A percentile compares a stretch with the other conserved stretches of the same genome.
Conservation (phyloP, 2,888 invertebrate species). For the Isotomurus palustris region DNA sequence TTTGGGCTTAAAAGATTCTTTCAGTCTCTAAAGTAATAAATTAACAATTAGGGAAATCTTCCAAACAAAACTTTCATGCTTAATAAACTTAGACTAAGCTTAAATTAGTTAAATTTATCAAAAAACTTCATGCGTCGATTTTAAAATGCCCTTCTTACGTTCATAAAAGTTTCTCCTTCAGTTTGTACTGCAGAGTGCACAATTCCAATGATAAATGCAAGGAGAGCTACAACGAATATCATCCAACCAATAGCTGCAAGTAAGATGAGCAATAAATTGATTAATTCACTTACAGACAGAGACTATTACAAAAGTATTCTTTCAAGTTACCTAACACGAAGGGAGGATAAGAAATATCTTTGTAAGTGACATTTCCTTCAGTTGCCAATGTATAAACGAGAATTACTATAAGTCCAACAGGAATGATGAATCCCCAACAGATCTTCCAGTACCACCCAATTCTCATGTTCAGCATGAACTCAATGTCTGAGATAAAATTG, state of each 20-base stretch:
- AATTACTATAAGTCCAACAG: slow-evolving; percentile 58
- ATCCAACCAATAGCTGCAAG: slow-evolving; percentile 27
- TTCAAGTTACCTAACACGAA: too few relatives aligned
- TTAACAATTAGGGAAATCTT: background rate
- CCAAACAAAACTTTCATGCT: background rate
- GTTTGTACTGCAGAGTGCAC: too few relatives aligned
- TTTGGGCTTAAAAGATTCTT: slow-evolving; percentile 13
- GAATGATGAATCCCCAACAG: slow-evolving; percentile 73
- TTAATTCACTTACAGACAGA: too few relatives aligned
- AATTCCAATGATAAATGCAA: slow-evolving; percentile 53
- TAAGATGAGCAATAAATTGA: background rate
- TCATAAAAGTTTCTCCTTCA: too few relatives aligned
- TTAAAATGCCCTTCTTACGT: too few relatives aligned
- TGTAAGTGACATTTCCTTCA: slow-evolving; percentile 6
- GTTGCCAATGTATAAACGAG: slow-evolving; percentile 32
- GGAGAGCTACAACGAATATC: slow-evolving; percentile 50
- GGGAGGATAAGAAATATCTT: slow-evolving; percentile 17
- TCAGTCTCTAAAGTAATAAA: slow-evolving; percentile 15
- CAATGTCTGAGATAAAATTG: slow-evolving; percentile 66
- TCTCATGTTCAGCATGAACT: slow-evolving; percentile 71
- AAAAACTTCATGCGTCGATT: too few relatives aligned
- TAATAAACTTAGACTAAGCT: background rate
- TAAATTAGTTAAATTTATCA: background rate
- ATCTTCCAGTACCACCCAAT: slow-evolving; percentile 71
- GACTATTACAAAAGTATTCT: too few relatives aligned